These are phyloP conservation scores for Schizotus pectinicornis DNA, from an alignment of 2,888 invertebrate genomes.

Conservation along the genomic window DNA sequence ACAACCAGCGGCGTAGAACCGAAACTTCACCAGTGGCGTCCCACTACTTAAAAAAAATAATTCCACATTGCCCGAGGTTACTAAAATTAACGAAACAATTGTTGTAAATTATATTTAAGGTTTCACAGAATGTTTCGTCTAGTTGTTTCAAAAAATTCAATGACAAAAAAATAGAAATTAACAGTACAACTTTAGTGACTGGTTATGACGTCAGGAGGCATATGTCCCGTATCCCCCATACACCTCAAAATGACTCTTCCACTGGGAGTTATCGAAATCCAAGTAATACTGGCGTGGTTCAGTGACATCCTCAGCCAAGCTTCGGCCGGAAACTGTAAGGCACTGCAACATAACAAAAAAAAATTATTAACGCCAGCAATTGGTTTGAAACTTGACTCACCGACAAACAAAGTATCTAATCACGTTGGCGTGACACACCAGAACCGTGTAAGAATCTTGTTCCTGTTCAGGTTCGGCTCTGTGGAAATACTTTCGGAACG, in stretches of 20 bases:
- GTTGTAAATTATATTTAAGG: no score
- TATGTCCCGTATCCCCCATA: slow-evolving; percentile 90
- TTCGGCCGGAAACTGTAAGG: slow-evolving; percentile 95
- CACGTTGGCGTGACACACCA: slow-evolving; percentile 98
- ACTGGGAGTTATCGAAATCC: slow-evolving; percentile 83
- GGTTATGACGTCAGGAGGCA: slow-evolving; percentile 77
- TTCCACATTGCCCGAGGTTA: no score
- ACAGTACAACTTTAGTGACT: slow-evolving; percentile 55
- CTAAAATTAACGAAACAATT: no score
- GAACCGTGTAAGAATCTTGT: slow-evolving; percentile 83
- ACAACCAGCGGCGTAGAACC: no score
- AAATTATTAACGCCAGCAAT: neutral
- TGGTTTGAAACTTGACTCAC: slow-evolving; percentile 59
- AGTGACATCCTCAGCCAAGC: slow-evolving; percentile 94
- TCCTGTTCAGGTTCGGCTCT: slow-evolving; percentile 83
- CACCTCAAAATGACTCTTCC: slow-evolving; percentile 84
- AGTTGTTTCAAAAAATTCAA: no score
- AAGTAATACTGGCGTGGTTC: slow-evolving; percentile 93
- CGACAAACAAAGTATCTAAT: slow-evolving; percentile 94
- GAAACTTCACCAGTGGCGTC: no score
- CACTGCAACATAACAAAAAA: slow-evolving; percentile 69
- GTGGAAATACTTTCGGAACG: slow-evolving; percentile 91
- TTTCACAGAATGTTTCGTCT: no score
- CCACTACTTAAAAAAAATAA: no score
- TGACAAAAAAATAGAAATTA: no score